Conservation (phyloP, 2,113 vertebrate genomes). For the Platanista minor region DNA sequence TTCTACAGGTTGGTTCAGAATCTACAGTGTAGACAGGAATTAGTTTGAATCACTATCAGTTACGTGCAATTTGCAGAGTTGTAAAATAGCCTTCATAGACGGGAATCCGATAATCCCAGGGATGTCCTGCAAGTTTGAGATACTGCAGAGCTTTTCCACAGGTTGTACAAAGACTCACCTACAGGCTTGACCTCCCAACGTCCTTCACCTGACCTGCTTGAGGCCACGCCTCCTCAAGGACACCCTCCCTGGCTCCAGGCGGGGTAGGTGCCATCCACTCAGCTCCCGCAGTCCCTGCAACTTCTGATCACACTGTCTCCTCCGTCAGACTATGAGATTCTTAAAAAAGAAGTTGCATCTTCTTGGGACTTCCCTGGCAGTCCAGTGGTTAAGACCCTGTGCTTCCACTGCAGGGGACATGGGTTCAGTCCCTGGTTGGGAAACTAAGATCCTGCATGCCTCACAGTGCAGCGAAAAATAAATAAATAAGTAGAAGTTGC, state of each 20-base stretch:
- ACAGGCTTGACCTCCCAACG: too few species aligned
- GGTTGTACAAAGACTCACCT: background rate
- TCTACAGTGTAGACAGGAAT: background rate
- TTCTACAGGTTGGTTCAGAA: fast-evolving
- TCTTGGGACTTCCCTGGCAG: background rate
- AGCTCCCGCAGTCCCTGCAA: background rate
- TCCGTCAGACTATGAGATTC: background rate
- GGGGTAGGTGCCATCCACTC: background rate
- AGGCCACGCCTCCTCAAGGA: background rate
- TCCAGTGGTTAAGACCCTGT: too few species aligned
- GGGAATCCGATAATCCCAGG: background rate
- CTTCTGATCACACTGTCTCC: background rate
- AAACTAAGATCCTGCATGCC: too few species aligned
- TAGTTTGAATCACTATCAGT: background rate
- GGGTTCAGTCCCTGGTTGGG: too few species aligned
- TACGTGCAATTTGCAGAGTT: background rate
- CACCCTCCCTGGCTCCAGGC: too few species aligned
- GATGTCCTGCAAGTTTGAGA: background rate
- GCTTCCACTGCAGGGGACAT: too few species aligned
- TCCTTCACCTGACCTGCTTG: background rate
- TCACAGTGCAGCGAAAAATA: too few species aligned
- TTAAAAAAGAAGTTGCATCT: background rate
- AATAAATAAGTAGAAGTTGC: background rate
- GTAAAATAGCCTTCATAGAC: background rate
- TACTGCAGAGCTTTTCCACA: background rate